A percentile compares a stretch with the other conserved stretches of the same genome.
phyloP scores from a whole-genome alignment of 2,797 vertebrate species.

The Semotilus atromaculatus region DNA sequence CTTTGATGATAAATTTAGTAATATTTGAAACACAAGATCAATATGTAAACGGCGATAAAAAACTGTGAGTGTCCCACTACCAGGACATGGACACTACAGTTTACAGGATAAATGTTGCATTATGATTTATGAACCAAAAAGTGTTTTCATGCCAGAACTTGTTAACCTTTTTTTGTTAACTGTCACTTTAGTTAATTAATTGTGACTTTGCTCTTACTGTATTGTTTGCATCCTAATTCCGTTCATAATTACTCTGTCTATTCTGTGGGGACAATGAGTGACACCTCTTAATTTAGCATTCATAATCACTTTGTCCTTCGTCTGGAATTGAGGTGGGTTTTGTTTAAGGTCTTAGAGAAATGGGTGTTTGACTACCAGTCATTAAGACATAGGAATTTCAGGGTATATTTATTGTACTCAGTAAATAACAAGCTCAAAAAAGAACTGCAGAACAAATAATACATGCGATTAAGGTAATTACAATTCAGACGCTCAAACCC shows the following conservation, averaged over 20 bases:
- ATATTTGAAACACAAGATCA: neutral
- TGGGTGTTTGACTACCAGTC: neutral
- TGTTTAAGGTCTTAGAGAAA: neutral
- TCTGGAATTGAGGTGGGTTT: conserved; percentile 5
- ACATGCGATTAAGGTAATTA: conserved; percentile 4
- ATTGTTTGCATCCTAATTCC: conserved; percentile 17
- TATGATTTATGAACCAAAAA: neutral
- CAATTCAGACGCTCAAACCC: neutral
- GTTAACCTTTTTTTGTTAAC: neutral
- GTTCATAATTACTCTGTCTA: conserved; percentile 25
- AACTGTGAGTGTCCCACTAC: neutral
- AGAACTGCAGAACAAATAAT: neutral
- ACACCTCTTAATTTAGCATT: conserved; percentile 25
- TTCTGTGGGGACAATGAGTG: conserved; percentile 11
- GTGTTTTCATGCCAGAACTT: neutral
- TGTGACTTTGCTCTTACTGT: conserved; percentile 24
- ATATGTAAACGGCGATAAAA: neutral
- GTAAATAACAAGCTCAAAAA: conserved; percentile 17
- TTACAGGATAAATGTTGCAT: neutral
- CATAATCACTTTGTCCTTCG: conserved; percentile 39
- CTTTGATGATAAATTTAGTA: neutral
- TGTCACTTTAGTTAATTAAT: conserved; percentile 24
- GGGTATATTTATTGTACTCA: conserved; percentile 3
- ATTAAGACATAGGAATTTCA: neutral
- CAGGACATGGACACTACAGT: neutral